A percentile compares a stretch with the other conserved stretches of the same genome.
Conservation (phyloP, 2,113 vertebrate species). For the Spilogale gracilis region DNA sequence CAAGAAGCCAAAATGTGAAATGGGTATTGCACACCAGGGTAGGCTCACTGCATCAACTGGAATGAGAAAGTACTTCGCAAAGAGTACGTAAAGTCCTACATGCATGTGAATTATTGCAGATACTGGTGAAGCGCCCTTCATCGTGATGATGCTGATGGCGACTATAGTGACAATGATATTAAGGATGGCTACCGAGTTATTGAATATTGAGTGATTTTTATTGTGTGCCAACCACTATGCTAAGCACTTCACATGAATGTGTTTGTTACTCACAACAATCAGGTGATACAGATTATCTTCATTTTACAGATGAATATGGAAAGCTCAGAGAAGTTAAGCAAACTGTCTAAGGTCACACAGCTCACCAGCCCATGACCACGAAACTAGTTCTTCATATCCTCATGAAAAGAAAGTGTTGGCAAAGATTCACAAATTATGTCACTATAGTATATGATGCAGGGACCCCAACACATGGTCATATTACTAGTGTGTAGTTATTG, state of each 20-base stretch:
- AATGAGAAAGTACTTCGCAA: not conserved
- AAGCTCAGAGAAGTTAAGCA: conserved; percentile 55
- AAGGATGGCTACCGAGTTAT: not conserved
- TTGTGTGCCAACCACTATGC: not conserved
- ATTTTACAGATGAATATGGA: conserved; percentile 65
- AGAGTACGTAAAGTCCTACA: not conserved
- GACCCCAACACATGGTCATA: not conserved
- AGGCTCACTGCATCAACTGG: not conserved
- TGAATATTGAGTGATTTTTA: not conserved
- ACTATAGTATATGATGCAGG: not conserved
- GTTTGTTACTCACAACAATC: not conserved
- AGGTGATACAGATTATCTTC: not conserved
- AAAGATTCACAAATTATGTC: not conserved
- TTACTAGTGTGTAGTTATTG: not conserved
- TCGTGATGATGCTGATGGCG: not conserved
- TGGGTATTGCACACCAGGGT: not conserved
- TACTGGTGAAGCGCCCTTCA: not conserved
- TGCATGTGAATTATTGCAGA: not conserved
- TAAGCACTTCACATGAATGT: not conserved
- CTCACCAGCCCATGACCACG: not conserved
- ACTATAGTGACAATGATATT: not conserved
- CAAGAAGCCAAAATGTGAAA: not conserved
- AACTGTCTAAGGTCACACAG: not conserved
- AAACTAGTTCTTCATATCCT: not conserved
- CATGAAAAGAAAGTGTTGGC: not conserved